These are phyloP conservation scores for Camponotus vicinus DNA, from an alignment of 1,140 invertebrate genomes.

Conservation along the genomic window DNA sequence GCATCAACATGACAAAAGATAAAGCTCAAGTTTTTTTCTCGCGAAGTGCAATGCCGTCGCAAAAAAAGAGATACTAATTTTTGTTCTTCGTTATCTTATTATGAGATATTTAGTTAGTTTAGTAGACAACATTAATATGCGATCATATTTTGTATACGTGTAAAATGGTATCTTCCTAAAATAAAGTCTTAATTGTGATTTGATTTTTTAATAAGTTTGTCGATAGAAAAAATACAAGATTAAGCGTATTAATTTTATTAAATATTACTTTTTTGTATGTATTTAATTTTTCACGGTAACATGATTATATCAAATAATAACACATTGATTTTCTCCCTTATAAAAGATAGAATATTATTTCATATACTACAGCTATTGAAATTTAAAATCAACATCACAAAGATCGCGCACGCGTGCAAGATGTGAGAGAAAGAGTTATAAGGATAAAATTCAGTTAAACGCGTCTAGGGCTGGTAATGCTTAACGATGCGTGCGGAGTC, in stretches of 20 bases:
- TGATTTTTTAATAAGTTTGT: background rate
- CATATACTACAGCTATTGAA: background rate
- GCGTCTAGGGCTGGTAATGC: slow-evolving; percentile 27
- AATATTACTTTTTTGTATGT: background rate
- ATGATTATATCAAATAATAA: background rate
- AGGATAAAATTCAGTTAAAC: slow-evolving; percentile 48
- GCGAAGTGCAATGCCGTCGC: background rate
- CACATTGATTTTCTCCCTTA: background rate
- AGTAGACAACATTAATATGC: background rate
- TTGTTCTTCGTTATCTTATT: slow-evolving; percentile 19
- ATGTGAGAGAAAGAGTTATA: slow-evolving; percentile 2
- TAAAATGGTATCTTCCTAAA: too few relatives aligned
- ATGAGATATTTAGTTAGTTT: background rate
- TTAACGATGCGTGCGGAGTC: slow-evolving; percentile 64
- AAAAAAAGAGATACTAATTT: slow-evolving; percentile 21
- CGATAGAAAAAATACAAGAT: background rate
- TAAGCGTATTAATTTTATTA: background rate
- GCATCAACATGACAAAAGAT: slow-evolving; percentile 58
- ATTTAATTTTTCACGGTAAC: background rate
- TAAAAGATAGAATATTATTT: background rate
- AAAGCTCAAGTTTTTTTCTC: slow-evolving; percentile 44
- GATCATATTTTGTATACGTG: too few relatives aligned
- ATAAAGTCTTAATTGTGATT: background rate
- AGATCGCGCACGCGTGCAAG: background rate
- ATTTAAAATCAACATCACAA: slow-evolving; percentile 17